phyloP scores from a whole-genome alignment of 2,888 invertebrate species.

The Tolmerus cingulatus region DNA sequence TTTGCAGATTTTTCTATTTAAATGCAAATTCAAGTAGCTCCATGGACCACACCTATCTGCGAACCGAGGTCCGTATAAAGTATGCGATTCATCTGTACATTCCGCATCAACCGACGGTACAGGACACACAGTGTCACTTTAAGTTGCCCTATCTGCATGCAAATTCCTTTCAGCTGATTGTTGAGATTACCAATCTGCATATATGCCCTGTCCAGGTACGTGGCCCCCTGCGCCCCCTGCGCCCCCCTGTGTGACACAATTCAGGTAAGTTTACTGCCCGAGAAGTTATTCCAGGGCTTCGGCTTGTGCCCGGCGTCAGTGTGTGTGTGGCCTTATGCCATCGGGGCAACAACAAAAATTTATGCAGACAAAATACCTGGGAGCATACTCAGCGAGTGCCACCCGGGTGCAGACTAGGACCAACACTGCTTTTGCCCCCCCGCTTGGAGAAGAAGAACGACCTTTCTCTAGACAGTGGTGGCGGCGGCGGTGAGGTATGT shows the following conservation, averaged over 20 bases:
- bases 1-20: slow-evolving; percentile 45
- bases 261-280: slow-evolving; percentile 24
- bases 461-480: background rate
- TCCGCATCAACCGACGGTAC: background rate
- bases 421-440: background rate
- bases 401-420: background rate
- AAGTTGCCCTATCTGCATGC: slow-evolving; percentile 35
- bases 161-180: slow-evolving; percentile 37
- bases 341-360: background rate
- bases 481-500: background rate
- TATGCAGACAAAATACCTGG: background rate
- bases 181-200: slow-evolving; percentile 18
- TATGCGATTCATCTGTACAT: slow-evolving; percentile 26
- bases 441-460: background rate
- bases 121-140: slow-evolving; percentile 31
- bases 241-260: slow-evolving; percentile 1
- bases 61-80: slow-evolving; percentile 6
- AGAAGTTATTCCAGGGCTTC: slow-evolving; percentile 1
- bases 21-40: slow-evolving; percentile 41
- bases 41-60: slow-evolving; percentile 14
- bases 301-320: background rate
- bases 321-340: background rate
- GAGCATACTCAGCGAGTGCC: background rate
- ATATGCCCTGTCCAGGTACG: background rate
- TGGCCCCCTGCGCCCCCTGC: background rate